Evolutionary conservation across 2,113 vertebrate species (phyloP), one percentile per base, ranked within the genome.

Genomic region (Pogonocichla stellata): DNA sequence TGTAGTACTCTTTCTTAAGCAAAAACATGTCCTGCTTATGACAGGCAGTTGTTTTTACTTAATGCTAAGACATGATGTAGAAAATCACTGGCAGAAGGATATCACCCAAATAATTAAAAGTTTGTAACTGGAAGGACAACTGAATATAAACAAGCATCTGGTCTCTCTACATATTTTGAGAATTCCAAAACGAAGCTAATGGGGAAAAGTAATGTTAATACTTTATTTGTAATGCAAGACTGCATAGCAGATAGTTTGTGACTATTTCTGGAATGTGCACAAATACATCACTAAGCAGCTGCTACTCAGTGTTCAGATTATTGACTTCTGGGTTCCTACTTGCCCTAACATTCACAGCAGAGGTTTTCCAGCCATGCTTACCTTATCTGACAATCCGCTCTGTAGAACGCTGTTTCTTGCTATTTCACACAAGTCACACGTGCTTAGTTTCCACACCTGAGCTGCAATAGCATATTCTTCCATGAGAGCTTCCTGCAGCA

Each of bases 381-480:
- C 99, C 99, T 99, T 98, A 88, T 99, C 98, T 3, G 99, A 99
- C 64, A 99, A 84, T 64, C 99, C 99, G 0, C 99, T 99, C 97
- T 99, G 99, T 38, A 99, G 87, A 14, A 99, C 99, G 0, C 99
- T 99, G 97, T 99, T 99, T 90, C 99, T 98, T 89, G 99, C 99
- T 22, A 99, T 99, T 95, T 99, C 99, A 89, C 99, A 99, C 92
- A 99, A 77, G 83, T 99, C 99, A 54, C 99, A 99, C 0, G 99
- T 99, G 95, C 98, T 99, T 47, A 99, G 98, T 96, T 99, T 99
- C 99, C 99, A 99, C 92, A 99, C 98, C 97, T 99, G 99, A 40
- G 98, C 99, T 28, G 99, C 99, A 31, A 99, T 99, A 57, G 99
- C 99, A 5, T 99, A 99, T 96, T 99, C 99, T 90, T 99, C 99